Evolutionary conservation across 2,888 invertebrate species (phyloP).

Genomic region (Glaucopsyche alexis): DNA sequence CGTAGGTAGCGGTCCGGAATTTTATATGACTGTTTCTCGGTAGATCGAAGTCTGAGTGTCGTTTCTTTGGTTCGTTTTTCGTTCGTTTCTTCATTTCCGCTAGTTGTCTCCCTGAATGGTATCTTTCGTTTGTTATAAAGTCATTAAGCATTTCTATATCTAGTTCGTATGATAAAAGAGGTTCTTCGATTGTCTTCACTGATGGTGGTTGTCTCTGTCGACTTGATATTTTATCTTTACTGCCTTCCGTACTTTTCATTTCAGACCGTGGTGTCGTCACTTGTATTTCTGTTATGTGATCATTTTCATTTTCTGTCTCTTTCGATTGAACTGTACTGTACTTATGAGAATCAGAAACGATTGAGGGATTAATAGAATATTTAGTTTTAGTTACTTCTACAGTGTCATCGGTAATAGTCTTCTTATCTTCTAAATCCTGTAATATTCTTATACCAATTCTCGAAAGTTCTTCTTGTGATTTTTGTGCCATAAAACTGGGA

Average conservation of each 20-base stretch:
- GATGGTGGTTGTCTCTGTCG: slow-evolving; percentile 62
- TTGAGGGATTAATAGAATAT: slow-evolving; percentile 66
- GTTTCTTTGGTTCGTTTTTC: slow-evolving; percentile 72
- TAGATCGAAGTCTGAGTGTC: slow-evolving; percentile 74
- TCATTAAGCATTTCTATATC: slow-evolving; percentile 72
- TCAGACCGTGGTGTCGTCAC: slow-evolving; percentile 79
- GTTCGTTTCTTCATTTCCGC: slow-evolving; percentile 64
- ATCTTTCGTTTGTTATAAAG: slow-evolving; percentile 71
- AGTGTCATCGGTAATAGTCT: slow-evolving; percentile 54
- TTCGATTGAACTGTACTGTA: slow-evolving; percentile 49
- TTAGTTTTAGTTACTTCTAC: slow-evolving; percentile 68
- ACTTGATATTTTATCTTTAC: slow-evolving; percentile 62
- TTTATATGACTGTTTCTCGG: slow-evolving; percentile 80
- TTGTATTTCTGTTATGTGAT: slow-evolving; percentile 87
- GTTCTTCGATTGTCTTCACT: slow-evolving; percentile 51
- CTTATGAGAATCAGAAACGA: slow-evolving; percentile 66
- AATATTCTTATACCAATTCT: slow-evolving; percentile 67
- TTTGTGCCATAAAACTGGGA: slow-evolving; percentile 71
- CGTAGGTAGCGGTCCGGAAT: slow-evolving; percentile 83
- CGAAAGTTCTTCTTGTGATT: slow-evolving; percentile 67
- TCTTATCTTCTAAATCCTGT: slow-evolving; percentile 66
- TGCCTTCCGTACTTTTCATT: slow-evolving; percentile 49
- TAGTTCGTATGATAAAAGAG: slow-evolving; percentile 64
- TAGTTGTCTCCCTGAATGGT: slow-evolving; percentile 67
- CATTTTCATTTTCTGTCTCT: slow-evolving; percentile 56